Conservation (phyloP, 2,113 vertebrate genomes). For the Microcebus jonahi region DNA sequence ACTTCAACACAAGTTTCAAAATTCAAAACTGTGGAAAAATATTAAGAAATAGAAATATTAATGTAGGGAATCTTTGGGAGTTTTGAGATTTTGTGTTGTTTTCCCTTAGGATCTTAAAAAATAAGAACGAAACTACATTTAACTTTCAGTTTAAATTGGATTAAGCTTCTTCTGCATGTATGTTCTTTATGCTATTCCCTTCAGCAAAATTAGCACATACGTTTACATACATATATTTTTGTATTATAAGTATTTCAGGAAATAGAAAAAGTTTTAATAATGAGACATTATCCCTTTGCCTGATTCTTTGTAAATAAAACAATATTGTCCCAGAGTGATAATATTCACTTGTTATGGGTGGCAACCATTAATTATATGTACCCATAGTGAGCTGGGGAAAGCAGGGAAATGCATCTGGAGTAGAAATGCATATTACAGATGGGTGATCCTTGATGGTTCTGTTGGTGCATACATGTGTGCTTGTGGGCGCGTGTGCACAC, state of each 20-base stretch:
- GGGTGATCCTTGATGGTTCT: too few species aligned
- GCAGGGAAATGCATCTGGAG: neutral
- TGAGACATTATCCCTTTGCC: neutral
- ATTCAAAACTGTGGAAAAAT: neutral
- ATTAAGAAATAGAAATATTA: neutral
- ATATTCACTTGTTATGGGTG: neutral
- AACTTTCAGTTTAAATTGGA: neutral
- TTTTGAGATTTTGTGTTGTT: neutral
- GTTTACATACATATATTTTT: neutral
- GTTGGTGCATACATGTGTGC: neutral
- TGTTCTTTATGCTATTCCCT: neutral
- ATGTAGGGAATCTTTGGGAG: neutral
- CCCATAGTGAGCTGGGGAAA: neutral
- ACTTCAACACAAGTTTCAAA: neutral
- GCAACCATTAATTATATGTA: neutral
- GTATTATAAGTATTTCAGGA: neutral
- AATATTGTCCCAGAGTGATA: neutral
- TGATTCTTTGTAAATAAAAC: neutral
- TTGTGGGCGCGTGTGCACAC: rapidly evolving
- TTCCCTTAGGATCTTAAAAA: neutral
- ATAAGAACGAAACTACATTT: neutral
- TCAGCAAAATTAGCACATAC: neutral
- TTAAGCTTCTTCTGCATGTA: neutral
- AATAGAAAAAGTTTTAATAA: neutral
- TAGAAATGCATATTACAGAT: neutral